phyloP scores from a whole-genome alignment of 1,140 invertebrate species.

The Aricia agestis region DNA sequence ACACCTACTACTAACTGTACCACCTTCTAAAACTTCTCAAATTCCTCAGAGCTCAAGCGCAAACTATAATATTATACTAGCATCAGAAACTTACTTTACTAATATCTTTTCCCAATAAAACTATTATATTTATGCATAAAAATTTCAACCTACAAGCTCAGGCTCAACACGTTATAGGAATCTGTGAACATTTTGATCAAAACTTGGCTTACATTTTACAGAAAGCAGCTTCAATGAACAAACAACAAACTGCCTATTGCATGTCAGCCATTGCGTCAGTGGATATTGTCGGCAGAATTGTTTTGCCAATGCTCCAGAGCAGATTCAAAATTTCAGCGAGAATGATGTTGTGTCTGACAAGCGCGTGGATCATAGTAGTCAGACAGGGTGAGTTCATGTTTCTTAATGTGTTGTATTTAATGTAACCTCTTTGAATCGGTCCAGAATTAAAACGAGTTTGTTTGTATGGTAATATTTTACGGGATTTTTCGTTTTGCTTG shows the following conservation, averaged over 20 bases:
- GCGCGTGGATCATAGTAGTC: conserved; percentile 58
- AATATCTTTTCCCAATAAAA: too few relatives aligned
- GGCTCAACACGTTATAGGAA: not conserved
- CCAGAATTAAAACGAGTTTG: too few relatives aligned
- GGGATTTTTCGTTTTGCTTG: too few relatives aligned
- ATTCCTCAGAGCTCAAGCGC: too few relatives aligned
- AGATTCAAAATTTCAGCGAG: conserved; percentile 77
- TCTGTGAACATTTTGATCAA: not conserved
- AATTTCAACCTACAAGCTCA: too few relatives aligned
- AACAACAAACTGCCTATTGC: conserved; percentile 78
- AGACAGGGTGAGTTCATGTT: conserved; percentile 61
- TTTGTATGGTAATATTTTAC: too few relatives aligned
- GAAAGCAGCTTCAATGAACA: conserved; percentile 73
- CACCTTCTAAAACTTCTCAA: too few relatives aligned
- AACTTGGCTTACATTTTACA: conserved; percentile 39
- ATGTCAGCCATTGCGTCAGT: conserved; percentile 81
- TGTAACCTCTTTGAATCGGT: too few relatives aligned
- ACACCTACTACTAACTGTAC: too few relatives aligned
- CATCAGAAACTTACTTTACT: too few relatives aligned
- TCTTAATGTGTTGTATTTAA: not conserved
- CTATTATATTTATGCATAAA: too few relatives aligned
- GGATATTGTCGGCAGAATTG: conserved; percentile 80
- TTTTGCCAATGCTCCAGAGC: conserved; percentile 80
- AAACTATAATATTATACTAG: too few relatives aligned
- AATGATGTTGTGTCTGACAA: conserved; percentile 62